A percentile compares a stretch with the other conserved stretches of the same genome.
Conservation (phyloP, 2,888 invertebrate species). For the Platerodrilus igneus region DNA sequence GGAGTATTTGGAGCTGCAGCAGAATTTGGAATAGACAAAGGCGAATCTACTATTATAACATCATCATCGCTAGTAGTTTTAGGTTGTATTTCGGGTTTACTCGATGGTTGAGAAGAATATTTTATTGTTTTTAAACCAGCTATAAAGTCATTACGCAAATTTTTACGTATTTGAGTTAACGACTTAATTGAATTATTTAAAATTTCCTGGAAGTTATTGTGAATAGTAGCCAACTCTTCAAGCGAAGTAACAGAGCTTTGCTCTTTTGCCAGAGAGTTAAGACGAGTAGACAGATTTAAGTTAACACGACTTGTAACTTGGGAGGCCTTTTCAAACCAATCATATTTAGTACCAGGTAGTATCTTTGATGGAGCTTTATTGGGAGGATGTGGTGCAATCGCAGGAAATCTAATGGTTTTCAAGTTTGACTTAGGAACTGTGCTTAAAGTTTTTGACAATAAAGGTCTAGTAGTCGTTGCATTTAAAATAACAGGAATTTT, state of each 20-base stretch:
- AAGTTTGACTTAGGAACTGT: too few relatives aligned
- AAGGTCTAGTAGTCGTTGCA: not conserved
- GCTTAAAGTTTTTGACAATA: not conserved
- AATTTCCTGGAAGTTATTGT: conserved; percentile 54
- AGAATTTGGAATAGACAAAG: too few relatives aligned
- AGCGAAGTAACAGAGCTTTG: conserved; percentile 50
- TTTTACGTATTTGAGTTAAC: conserved; percentile 54
- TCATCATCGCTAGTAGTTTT: conserved; percentile 45
- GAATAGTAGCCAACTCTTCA: conserved; percentile 52
- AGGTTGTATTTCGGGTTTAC: not conserved
- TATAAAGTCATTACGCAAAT: conserved; percentile 54
- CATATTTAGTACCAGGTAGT: conserved; percentile 38
- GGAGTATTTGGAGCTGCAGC: not conserved
- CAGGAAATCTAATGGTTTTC: too few relatives aligned
- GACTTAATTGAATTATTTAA: conserved; percentile 53
- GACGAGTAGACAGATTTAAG: conserved; percentile 53
- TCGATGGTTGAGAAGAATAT: conserved; percentile 40
- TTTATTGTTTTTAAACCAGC: conserved; percentile 47
- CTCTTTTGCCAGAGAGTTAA: conserved; percentile 53
- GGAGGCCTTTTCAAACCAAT: conserved; percentile 59
- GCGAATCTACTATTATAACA: conserved; percentile 53
- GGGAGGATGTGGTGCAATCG: too few relatives aligned
- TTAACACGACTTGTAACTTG: conserved; percentile 55
- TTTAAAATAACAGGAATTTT: conserved; percentile 1
- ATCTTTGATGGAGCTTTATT: conserved; percentile 19